These are phyloP conservation scores for Echeneis naucrates DNA, from an alignment of 2,797 vertebrate genomes.

Conservation along the genomic window DNA sequence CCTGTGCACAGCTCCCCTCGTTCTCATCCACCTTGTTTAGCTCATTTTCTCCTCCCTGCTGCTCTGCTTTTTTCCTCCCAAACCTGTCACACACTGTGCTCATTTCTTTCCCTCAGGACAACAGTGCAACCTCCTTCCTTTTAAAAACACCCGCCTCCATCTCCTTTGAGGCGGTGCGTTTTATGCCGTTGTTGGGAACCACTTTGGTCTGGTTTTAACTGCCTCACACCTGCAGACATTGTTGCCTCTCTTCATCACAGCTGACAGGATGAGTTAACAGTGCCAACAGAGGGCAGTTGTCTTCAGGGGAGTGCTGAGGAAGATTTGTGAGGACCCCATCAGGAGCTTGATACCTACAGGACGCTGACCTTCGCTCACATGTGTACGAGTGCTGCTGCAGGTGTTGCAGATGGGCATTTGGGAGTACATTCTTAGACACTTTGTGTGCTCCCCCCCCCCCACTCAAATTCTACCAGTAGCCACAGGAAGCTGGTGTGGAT, in stretches of 20 bases:
- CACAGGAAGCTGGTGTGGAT: conserved; percentile 70
- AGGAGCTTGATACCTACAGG: conserved; percentile 34
- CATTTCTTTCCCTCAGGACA: conserved; percentile 63
- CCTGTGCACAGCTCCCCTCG: conserved; percentile 25
- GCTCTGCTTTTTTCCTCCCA: conserved; percentile 7
- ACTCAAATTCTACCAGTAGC: conserved; percentile 56
- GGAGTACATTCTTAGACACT: conserved; percentile 33
- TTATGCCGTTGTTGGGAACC: conserved; percentile 71
- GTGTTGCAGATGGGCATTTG: conserved; percentile 59
- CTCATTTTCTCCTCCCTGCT: conserved; percentile 60
- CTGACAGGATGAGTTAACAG: conserved; percentile 62
- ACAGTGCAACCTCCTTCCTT: conserved; percentile 62
- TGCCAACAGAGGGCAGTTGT: conserved; percentile 43
- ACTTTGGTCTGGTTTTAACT: conserved; percentile 73
- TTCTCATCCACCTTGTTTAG: conserved; percentile 58
- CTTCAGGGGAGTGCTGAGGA: conserved; percentile 37
- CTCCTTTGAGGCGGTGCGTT: conserved; percentile 65
- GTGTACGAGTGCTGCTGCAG: conserved; percentile 47
- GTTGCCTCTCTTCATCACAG: conserved; percentile 69
- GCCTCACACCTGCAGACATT: conserved; percentile 75
- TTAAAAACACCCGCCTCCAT: conserved; percentile 62
- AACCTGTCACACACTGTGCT: conserved; percentile 70
- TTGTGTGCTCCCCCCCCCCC: background rate
- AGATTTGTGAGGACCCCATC: conserved; percentile 61
- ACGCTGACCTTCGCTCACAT: conserved; percentile 37